Evolutionary conservation across 1,140 invertebrate genomes (phyloP), one percentile per base, ranked within the genome.

Genomic region (Lordiphosa mommai): DNA sequence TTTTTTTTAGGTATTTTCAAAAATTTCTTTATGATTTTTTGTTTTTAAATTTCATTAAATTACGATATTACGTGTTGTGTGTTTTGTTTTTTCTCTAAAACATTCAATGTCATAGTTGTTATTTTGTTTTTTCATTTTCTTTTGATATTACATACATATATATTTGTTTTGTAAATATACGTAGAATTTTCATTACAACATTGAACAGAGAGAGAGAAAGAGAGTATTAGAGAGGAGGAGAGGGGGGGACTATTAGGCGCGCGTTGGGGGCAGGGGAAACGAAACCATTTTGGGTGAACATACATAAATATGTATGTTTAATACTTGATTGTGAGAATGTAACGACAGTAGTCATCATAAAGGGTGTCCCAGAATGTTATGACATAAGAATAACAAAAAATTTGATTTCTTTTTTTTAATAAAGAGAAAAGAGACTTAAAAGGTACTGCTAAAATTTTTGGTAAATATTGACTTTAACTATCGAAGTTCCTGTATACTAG

Each of bases 181-280:
- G 49, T 68, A 58, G 61, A 76, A 71, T 23, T 13, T 84, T 82
- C 55, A 44, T 56, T 82, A 84, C 77, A 82, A 82, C 77, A 82
- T 82, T 77, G 52, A 82, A 82, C 77, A 82, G 67, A 23, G 5
- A 23, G 23, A 27, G 6, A 23, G 20, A 27, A 6, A 27, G 23
- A 27, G 23, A 27, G 23, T 84, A 69, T 72, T 72, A 84, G 65
- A 72, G 60, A 17, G 16, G 17, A 12, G 10, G 20, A 8, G 7
- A 30, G 27, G 29, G 13, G 27, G 13, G 27, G n/a, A 4, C 8
- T 2, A 29, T 6, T 16, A 12, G 44, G 13, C 4, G 40, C 17
- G 40, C n/a, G 17, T 8, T 14, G 10, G 27, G 29, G 17, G 8
- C 14, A 6, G 27, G 29, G 9, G 44, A 47, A 43, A 43, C 40